These are phyloP conservation scores for Pissodes strobi DNA, from an alignment of 1,140 invertebrate species.

Conservation along the genomic window DNA sequence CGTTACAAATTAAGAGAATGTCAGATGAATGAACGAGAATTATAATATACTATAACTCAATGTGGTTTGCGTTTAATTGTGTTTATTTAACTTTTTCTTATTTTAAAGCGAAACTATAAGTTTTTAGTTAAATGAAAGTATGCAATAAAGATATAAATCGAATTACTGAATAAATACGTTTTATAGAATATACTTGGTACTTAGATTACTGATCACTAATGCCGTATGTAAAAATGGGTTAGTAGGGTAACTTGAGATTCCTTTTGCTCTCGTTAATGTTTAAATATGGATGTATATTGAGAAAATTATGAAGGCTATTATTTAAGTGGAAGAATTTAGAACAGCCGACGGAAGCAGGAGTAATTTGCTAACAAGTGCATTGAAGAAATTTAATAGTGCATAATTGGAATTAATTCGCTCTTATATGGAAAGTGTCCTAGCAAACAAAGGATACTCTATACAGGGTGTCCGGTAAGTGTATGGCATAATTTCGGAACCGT, in stretches of 20 bases:
- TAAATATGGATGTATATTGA: not conserved
- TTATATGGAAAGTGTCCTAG: too few species aligned
- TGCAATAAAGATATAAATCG: too few species aligned
- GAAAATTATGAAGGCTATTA: not conserved
- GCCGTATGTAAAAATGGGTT: conserved; percentile 5
- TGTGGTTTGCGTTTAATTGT: not conserved
- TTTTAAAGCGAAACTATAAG: conserved; percentile 1
- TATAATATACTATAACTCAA: not conserved
- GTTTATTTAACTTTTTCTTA: not conserved
- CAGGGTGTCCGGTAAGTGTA: too few species aligned
- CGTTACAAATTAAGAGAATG: not conserved
- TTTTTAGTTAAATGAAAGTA: not conserved
- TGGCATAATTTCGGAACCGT: too few species aligned
- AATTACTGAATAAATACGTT: too few species aligned
- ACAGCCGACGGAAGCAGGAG: not conserved
- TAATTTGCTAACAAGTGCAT: too few species aligned
- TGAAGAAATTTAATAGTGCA: too few species aligned
- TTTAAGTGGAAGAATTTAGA: conserved; percentile 11
- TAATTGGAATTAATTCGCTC: too few species aligned
- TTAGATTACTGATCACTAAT: too few species aligned
- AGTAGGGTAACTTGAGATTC: conserved; percentile 9
- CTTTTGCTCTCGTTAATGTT: not conserved
- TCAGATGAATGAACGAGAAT: conserved; percentile 6
- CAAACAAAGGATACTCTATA: too few species aligned
- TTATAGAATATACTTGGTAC: not conserved